Percentiles rank a stretch among this genome's conserved stretches.
phyloP scores from a whole-genome alignment of 2,888 invertebrate genomes.

The Melipona beecheii region DNA sequence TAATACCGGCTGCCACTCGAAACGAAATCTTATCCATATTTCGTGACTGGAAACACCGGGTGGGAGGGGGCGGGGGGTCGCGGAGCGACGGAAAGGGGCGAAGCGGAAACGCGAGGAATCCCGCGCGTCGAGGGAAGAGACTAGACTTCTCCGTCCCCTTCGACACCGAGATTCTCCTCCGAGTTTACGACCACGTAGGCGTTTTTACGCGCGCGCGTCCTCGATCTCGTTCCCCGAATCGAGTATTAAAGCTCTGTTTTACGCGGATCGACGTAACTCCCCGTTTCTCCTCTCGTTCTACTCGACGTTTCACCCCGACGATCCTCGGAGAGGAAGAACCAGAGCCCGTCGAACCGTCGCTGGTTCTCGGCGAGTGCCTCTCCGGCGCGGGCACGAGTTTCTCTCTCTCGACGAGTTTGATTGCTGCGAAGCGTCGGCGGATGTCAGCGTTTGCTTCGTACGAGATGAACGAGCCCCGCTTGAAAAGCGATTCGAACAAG shows the following conservation, averaged over 20 bases:
- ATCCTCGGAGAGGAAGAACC: slow-evolving; percentile 47
- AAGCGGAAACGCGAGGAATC: slow-evolving; percentile 35
- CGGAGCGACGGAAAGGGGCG: background rate
- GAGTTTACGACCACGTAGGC: slow-evolving; percentile 68
- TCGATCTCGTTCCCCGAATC: slow-evolving; percentile 46
- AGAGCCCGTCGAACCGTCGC: slow-evolving; percentile 20
- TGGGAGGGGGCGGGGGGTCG: slow-evolving; percentile 2
- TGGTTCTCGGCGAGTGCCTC: no score
- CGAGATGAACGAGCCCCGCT: slow-evolving; percentile 54
- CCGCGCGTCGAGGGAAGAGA: slow-evolving; percentile 15
- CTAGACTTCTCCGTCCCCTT: slow-evolving; percentile 42
- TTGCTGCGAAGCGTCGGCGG: slow-evolving; percentile 63
- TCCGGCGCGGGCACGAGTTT: background rate
- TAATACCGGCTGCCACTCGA: slow-evolving; percentile 61
- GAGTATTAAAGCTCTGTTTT: slow-evolving; percentile 72
- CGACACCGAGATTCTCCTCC: slow-evolving; percentile 23
- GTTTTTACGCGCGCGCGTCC: slow-evolving; percentile 62
- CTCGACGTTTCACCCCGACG: background rate
- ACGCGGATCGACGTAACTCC: slow-evolving; percentile 48
- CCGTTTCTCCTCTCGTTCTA: background rate
- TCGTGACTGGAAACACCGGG: slow-evolving; percentile 50
- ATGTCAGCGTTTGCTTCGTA: slow-evolving; percentile 52
- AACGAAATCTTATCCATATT: slow-evolving; percentile 70
- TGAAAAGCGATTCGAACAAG: slow-evolving; percentile 45
- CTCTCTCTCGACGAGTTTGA: slow-evolving; percentile 65